Evolutionary conservation across 2,888 invertebrate genomes (phyloP).

Genomic region (Geotrupes spiniger): DNA sequence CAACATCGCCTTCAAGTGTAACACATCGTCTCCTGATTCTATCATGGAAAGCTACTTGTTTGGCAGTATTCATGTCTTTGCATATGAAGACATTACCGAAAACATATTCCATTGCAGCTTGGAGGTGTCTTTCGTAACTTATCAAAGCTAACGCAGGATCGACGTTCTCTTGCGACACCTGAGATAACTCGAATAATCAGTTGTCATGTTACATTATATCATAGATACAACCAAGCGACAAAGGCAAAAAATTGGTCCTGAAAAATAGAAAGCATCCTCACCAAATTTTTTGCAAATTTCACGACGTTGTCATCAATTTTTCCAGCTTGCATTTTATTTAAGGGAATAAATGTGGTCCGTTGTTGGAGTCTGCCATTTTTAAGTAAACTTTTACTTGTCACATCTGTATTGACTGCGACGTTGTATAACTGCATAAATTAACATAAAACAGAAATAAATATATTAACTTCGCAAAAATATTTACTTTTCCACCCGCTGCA

Average conservation of each 20-base stretch:
- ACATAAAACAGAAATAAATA: conserved; percentile 12
- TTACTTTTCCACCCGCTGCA: conserved; percentile 80
- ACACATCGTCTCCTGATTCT: conserved; percentile 69
- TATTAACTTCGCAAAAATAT: no score
- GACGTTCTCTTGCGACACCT: conserved; percentile 80
- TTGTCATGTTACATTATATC: no score
- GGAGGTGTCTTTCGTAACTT: conserved; percentile 62
- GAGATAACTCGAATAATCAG: neutral
- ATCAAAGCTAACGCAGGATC: conserved; percentile 78
- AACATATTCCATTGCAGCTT: conserved; percentile 81
- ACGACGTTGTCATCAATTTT: conserved; percentile 61
- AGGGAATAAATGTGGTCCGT: conserved; percentile 84
- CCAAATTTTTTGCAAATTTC: conserved; percentile 66
- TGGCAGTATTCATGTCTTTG: conserved; percentile 75
- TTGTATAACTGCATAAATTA: conserved; percentile 70
- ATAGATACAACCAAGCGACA: no score
- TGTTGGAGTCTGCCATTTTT: conserved; percentile 75
- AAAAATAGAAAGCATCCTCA: conserved; percentile 39
- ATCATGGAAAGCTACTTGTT: conserved; percentile 75
- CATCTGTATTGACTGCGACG: conserved; percentile 85
- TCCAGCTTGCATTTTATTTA: conserved; percentile 77
- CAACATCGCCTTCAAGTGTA: conserved; percentile 88
- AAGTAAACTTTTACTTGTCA: conserved; percentile 79
- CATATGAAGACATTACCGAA: conserved; percentile 88
- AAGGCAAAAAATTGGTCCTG: conserved; percentile 8